Conservation (phyloP, 92 coral and sea anemone genomes). For the Micromussa lordhowensis region DNA sequence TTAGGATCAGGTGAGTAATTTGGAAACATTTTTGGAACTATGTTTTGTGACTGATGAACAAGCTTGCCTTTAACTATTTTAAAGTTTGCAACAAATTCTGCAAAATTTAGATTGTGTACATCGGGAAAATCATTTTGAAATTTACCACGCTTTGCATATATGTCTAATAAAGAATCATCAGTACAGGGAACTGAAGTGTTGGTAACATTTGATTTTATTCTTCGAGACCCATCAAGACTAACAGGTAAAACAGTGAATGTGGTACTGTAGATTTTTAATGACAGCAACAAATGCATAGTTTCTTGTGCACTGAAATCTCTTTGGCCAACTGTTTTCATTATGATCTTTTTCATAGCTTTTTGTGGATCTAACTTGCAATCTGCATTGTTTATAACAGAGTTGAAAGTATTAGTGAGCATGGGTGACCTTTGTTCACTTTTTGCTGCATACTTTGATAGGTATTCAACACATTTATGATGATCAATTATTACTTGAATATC, state of each 20-base stretch:
- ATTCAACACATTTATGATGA: constrained; percentile 38
- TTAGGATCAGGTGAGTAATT: constrained; percentile 65
- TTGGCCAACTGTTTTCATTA: constrained; percentile 61
- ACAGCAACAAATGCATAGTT: constrained; percentile 61
- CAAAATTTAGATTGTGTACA: constrained; percentile 40
- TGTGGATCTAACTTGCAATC: no score
- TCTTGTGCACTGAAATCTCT: constrained; percentile 75
- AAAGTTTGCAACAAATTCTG: constrained; percentile 31
- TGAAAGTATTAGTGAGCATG: no score
- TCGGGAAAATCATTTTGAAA: constrained; percentile 25
- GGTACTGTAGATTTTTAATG: constrained; percentile 47
- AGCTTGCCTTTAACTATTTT: constrained; percentile 53
- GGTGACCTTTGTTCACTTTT: no score
- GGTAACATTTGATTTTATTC: constrained; percentile 19
- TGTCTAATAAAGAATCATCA: constrained; percentile 55
- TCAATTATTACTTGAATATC: constrained; percentile 45
- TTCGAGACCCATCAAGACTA: constrained; percentile 44
- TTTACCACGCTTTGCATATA: constrained; percentile 61
- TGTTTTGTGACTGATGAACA: constrained; percentile 28
- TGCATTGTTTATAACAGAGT: no score
- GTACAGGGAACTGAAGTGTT: constrained; percentile 41
- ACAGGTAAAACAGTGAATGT: constrained; percentile 49
- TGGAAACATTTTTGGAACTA: constrained; percentile 70
- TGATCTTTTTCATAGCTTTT: neutral
- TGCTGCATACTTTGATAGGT: constrained; percentile 17